Conservation (phyloP, 2,888 invertebrate genomes). For the Augochlorella aurata region DNA sequence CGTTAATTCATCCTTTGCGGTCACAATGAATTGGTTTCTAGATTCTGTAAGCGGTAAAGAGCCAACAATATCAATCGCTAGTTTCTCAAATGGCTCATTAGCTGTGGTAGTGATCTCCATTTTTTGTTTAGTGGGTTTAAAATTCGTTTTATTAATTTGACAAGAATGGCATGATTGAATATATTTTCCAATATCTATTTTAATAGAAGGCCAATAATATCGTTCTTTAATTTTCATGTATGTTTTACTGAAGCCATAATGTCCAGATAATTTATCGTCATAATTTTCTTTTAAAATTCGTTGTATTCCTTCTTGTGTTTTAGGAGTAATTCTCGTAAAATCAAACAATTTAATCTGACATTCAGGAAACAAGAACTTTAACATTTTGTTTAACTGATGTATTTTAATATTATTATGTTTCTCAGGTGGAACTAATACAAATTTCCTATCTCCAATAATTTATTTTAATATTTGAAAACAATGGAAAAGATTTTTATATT, state of each 20-base stretch:
- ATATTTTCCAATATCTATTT: conserved; percentile 13
- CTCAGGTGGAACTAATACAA: background rate
- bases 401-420: conserved; percentile 24
- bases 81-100: background rate
- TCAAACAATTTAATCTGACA: conserved; percentile 12
- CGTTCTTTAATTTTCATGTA: conserved; percentile 10
- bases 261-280: conserved; percentile 13
- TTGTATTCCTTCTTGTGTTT: conserved; percentile 14
- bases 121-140: background rate
- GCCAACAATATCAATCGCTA: background rate
- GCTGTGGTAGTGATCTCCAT: conserved; percentile 6
- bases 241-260: conserved; percentile 11
- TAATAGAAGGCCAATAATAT: conserved; percentile 24
- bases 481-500: conserved; percentile 20
- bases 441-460: conserved; percentile 1
- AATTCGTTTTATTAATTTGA: conserved; percentile 14
- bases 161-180: background rate
- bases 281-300: conserved; percentile 13
- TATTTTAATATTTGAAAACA: conserved; percentile 8
- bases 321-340: background rate
- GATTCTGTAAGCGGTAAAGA: conserved; percentile 11
- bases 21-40: background rate
- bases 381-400: conserved; percentile 28
- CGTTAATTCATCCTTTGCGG: background rate
- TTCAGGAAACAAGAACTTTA: conserved; percentile 28